Conservation (phyloP, 1,140 invertebrate species). For the Drosophila sucinea region DNA sequence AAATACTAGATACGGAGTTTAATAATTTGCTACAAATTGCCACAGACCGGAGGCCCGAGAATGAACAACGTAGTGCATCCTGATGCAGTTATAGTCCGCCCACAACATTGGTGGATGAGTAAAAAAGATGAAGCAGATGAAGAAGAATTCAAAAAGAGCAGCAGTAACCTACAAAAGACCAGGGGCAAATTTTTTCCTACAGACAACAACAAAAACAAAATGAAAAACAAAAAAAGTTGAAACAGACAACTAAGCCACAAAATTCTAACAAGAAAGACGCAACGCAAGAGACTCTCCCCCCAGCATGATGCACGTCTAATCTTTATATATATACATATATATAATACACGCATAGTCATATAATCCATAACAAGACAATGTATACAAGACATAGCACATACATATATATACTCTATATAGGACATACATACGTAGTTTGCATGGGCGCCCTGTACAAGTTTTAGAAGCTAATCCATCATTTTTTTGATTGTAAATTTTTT, state of each 20-base stretch:
- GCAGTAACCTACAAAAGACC: slow-evolving; percentile 53
- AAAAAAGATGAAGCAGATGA: slow-evolving; percentile 16
- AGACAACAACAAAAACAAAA: slow-evolving; percentile 32
- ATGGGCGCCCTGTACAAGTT: slow-evolving; percentile 70
- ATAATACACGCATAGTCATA: slow-evolving; percentile 71
- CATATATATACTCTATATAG: slow-evolving; percentile 56
- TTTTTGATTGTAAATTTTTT: slow-evolving; percentile 55
- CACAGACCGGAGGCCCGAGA: slow-evolving; percentile 90
- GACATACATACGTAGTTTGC: slow-evolving; percentile 58
- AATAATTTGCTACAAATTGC: slow-evolving; percentile 92
- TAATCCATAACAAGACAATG: slow-evolving; percentile 79
- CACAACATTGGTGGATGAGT: slow-evolving; percentile 76
- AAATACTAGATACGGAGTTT: slow-evolving; percentile 95
- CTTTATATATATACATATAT: slow-evolving; percentile 60
- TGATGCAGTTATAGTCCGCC: slow-evolving; percentile 82
- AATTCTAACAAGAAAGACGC: slow-evolving; percentile 77
- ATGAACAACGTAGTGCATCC: slow-evolving; percentile 83
- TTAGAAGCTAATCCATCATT: slow-evolving; percentile 70
- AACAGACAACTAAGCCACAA: slow-evolving; percentile 67
- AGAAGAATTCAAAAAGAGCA: slow-evolving; percentile 23
- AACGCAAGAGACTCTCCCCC: slow-evolving; percentile 74
- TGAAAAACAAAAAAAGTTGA: slow-evolving; percentile 29
- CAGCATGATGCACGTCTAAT: slow-evolving; percentile 78
- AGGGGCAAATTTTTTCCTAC: slow-evolving; percentile 62
- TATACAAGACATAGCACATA: slow-evolving; percentile 80